Evolutionary conservation across 2,113 vertebrate genomes (phyloP).

Genomic region (Sinosuthora webbiana): DNA sequence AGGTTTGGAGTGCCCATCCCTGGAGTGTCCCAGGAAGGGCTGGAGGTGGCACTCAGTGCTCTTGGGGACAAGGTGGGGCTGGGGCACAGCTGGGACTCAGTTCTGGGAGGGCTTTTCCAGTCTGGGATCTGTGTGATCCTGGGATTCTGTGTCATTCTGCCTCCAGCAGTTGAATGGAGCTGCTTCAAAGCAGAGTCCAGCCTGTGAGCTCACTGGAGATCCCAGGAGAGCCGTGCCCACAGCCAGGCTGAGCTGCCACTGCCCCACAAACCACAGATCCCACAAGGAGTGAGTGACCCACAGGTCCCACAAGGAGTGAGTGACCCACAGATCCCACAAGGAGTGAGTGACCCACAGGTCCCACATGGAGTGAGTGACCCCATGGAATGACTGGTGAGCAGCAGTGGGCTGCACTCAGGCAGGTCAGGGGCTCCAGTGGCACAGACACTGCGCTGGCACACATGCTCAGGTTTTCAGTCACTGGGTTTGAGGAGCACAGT

Average conservation of each 20-base stretch:
- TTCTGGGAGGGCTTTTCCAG: fast-evolving
- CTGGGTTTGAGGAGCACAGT: not conserved
- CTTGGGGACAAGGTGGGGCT: not conserved
- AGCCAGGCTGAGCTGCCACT: not conserved
- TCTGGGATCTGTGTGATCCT: not conserved
- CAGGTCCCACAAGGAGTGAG: no score
- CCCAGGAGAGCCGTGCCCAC: fast-evolving
- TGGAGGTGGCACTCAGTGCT: not conserved
- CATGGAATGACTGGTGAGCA: fast-evolving
- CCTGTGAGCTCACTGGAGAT: not conserved
- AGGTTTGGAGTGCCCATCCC: not conserved
- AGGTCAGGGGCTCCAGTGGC: not conserved
- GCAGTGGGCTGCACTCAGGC: fast-evolving
- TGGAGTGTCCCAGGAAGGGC: not conserved
- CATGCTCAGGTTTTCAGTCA: not conserved
- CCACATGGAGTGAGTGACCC: not conserved
- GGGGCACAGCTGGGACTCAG: fast-evolving
- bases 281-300: not conserved
- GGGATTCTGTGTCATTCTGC: not conserved
- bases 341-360: no score
- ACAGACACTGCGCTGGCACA: fast-evolving
- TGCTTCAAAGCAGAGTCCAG: not conserved
- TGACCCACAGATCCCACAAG: not conserved
- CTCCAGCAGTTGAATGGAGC: not conserved
- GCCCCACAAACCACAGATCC: not conserved